Conservation (phyloP, 2,113 vertebrate species). For the Benitochromis conjunctus region DNA sequence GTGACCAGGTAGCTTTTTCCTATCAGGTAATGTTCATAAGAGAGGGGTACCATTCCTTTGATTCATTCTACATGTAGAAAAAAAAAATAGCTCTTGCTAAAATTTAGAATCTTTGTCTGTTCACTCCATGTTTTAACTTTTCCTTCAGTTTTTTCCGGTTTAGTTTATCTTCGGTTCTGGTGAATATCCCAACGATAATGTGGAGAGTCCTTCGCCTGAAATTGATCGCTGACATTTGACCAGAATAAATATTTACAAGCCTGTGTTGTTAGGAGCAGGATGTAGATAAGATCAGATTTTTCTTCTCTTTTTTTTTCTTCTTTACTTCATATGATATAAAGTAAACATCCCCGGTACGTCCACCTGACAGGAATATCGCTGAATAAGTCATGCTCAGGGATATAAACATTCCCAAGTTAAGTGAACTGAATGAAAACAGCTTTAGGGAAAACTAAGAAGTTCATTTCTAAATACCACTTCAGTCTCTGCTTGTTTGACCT, state of each 20-base stretch:
- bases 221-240: slow-evolving; percentile 31
- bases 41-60: background rate
- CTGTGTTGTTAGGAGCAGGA: background rate
- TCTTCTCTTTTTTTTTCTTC: background rate
- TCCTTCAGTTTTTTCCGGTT: background rate
- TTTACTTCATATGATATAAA: slow-evolving; percentile 3
- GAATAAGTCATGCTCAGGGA: slow-evolving; percentile 57
- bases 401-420: slow-evolving; percentile 39
- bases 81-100: background rate
- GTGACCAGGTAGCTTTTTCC: slow-evolving; percentile 17
- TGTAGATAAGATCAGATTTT: slow-evolving; percentile 15
- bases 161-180: background rate
- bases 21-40: slow-evolving; percentile 1
- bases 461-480: slow-evolving; percentile 8
- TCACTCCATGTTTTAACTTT: background rate
- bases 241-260: slow-evolving; percentile 28
- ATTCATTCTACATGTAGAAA: background rate
- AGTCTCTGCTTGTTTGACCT: slow-evolving; percentile 26
- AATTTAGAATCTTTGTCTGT: background rate
- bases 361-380: slow-evolving; percentile 29
- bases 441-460: background rate
- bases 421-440: slow-evolving; percentile 36
- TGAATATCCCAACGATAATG: background rate
- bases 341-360: slow-evolving; percentile 23
- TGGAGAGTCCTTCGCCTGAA: background rate